Percentiles rank a stretch among this genome's conserved stretches.
These are phyloP conservation scores for Scaptodrosophila latifasciaeformis DNA, from an alignment of 2,888 invertebrate species.

Conservation along the genomic window DNA sequence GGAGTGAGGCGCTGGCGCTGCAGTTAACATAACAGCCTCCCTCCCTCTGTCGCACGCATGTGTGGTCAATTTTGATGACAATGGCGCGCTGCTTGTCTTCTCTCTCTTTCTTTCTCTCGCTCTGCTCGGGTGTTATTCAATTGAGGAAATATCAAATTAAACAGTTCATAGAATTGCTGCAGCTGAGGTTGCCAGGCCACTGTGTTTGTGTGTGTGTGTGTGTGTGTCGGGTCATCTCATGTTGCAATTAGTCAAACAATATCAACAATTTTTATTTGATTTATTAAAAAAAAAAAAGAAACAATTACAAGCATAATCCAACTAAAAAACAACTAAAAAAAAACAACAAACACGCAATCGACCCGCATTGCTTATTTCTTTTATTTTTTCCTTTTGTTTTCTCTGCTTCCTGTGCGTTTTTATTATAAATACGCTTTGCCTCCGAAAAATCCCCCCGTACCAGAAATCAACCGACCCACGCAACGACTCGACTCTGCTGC, in stretches of 20 bases:
- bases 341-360: too few relatives aligned
- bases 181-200: too few relatives aligned
- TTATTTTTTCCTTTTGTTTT: not conserved
- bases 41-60: not conserved
- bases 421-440: conserved; percentile 41
- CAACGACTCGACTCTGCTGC: conserved; percentile 42
- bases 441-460: too few relatives aligned
- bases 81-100: conserved; percentile 25
- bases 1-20: conserved; percentile 1
- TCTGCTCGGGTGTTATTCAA: conserved; percentile 52
- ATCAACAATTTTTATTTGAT: conserved; percentile 8
- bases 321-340: too few relatives aligned
- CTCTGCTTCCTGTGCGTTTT: conserved; percentile 36
- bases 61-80: conserved; percentile 5
- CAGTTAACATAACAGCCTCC: not conserved
- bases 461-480: conserved; percentile 63
- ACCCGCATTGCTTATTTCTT: too few relatives aligned
- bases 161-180: conserved; percentile 9
- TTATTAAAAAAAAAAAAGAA: too few relatives aligned
- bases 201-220: conserved; percentile 8
- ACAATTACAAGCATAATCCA: too few relatives aligned
- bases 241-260: conserved; percentile 17
- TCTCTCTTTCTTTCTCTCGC: too few relatives aligned
- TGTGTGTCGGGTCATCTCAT: not conserved
- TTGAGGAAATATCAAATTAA: conserved; percentile 75